phyloP scores from a whole-genome alignment of 2,888 invertebrate species.

The Spialia ferax region DNA sequence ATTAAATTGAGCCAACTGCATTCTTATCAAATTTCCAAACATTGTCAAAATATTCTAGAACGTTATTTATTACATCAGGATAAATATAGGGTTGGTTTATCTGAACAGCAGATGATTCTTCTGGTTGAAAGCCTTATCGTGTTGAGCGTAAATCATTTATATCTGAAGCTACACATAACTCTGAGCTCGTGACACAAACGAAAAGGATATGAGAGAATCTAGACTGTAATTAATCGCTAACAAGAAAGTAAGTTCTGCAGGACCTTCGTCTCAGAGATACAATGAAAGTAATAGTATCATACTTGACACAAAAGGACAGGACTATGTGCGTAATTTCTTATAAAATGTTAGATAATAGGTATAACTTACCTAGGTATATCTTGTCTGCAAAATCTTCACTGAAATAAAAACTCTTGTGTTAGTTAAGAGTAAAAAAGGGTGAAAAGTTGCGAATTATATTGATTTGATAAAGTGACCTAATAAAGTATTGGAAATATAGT shows the following conservation, averaged over 20 bases:
- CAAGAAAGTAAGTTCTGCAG: slow-evolving; percentile 3
- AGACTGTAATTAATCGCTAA: slow-evolving; percentile 20
- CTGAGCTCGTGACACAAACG: slow-evolving; percentile 5
- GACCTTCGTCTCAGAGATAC: neutral
- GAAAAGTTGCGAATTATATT: no score
- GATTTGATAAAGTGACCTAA: no score
- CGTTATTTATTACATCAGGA: no score
- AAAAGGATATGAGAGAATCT: slow-evolving; percentile 16
- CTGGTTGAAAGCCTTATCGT: slow-evolving; percentile 26
- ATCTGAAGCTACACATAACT: neutral
- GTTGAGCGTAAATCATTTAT: slow-evolving; percentile 18
- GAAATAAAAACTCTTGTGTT: no score
- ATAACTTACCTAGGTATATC: no score
- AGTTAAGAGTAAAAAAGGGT: no score
- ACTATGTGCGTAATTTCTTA: no score
- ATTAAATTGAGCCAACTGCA: no score
- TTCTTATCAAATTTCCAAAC: no score
- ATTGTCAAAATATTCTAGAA: neutral
- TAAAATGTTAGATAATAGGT: no score
- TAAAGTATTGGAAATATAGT: no score
- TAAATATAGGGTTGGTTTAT: slow-evolving; percentile 2
- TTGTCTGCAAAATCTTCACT: no score
- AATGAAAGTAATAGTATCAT: neutral
- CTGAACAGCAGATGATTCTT: slow-evolving; percentile 16
- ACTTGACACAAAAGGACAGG: neutral